Conservation (phyloP, 2,113 vertebrate species). For the Physeter macrocephalus region DNA sequence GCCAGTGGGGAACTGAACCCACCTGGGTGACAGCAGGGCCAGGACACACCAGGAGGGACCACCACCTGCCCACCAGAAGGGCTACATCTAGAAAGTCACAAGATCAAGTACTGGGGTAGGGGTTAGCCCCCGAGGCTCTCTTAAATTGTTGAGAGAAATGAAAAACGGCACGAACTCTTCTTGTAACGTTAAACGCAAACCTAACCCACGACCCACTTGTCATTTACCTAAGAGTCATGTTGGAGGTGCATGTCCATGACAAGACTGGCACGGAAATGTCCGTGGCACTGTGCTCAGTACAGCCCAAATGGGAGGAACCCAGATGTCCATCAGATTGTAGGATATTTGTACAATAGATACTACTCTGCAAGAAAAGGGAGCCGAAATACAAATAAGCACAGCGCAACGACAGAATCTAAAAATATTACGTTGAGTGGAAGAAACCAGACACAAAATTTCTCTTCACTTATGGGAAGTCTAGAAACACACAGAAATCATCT, state of each 20-base stretch:
- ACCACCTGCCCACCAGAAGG: fast-evolving
- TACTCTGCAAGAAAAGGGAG: not conserved
- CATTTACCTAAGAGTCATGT: not conserved
- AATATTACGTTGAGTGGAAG: not conserved
- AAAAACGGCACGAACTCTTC: not conserved
- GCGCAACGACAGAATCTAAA: no score
- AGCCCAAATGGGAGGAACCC: not conserved
- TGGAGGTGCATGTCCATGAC: no score
- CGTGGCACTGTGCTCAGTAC: not conserved
- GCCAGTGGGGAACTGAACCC: not conserved
- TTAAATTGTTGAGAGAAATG: fast-evolving
- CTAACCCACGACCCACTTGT: not conserved
- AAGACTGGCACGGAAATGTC: not conserved
- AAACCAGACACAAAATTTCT: not conserved
- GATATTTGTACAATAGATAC: not conserved
- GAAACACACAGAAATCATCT: not conserved
- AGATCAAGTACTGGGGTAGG: not conserved
- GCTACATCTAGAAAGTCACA: not conserved
- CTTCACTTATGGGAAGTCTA: not conserved
- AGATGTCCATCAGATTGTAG: not conserved
- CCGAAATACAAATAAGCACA: not conserved
- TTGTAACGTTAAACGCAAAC: not conserved
- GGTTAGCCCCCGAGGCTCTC: not conserved
- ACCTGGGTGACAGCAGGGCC: not conserved
- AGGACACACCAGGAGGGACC: no score